phyloP scores from a whole-genome alignment of 1,140 invertebrate species.

The Ylistrum balloti region DNA sequence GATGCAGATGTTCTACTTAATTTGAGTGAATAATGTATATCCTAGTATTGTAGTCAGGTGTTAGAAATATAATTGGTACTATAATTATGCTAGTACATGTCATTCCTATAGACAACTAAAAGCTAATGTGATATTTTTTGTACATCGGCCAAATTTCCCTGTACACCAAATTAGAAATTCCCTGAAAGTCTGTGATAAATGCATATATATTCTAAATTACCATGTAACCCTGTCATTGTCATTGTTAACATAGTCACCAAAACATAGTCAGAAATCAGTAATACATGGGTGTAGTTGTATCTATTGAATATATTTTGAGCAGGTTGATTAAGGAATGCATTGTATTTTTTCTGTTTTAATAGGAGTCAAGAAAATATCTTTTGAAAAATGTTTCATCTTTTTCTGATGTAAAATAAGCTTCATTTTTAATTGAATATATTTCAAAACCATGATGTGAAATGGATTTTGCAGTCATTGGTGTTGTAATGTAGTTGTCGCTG shows the following conservation, averaged over 20 bases:
- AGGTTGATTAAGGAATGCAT: neutral
- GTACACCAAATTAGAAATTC: conserved; percentile 13
- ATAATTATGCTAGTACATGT: neutral
- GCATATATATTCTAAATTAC: too few relatives aligned
- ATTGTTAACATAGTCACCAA: neutral
- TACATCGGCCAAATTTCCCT: conserved; percentile 1
- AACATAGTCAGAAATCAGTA: neutral
- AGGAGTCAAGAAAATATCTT: too few relatives aligned
- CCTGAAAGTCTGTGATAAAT: conserved; percentile 5
- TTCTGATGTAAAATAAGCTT: too few relatives aligned
- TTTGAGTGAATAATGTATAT: too few relatives aligned
- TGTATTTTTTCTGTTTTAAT: neutral
- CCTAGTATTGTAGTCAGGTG: neutral
- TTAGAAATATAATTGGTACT: neutral
- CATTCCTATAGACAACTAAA: conserved; percentile 21
- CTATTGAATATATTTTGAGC: neutral
- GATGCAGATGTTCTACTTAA: too few relatives aligned
- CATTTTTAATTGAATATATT: too few relatives aligned
- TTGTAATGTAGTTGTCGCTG: too few relatives aligned
- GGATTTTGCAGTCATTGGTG: too few relatives aligned
- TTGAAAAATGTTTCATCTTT: neutral
- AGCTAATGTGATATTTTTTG: conserved; percentile 32
- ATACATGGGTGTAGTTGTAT: neutral
- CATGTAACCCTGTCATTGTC: neutral
- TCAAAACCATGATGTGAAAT: too few relatives aligned